Evolutionary conservation across 2,797 vertebrate genomes (phyloP).

Genomic region (Valencia hispanica): DNA sequence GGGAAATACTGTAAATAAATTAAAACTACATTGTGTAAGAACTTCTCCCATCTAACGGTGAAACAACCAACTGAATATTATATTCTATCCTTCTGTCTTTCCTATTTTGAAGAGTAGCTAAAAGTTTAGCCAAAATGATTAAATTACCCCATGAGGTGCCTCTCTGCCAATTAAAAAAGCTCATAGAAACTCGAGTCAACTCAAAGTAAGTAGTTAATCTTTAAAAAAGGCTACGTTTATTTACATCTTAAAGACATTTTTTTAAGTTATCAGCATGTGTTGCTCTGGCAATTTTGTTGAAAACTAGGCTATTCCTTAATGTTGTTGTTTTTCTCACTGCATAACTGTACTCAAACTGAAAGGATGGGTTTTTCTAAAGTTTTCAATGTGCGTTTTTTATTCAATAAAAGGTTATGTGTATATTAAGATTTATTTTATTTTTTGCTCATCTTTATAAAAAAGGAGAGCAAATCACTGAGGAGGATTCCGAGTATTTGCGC

Average conservation of each 20-base stretch:
- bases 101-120: not conserved
- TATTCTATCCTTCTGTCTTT: too few relatives aligned
- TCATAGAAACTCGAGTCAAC: not conserved
- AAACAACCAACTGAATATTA: too few relatives aligned
- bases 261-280: not conserved
- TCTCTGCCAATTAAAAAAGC: not conserved
- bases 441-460: not conserved
- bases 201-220: not conserved
- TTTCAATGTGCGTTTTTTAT: not conserved
- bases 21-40: too few relatives aligned
- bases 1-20: not conserved
- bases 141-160: too few relatives aligned
- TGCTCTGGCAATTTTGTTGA: not conserved
- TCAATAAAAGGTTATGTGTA: not conserved
- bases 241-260: not conserved
- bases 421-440: not conserved
- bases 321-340: not conserved
- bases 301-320: not conserved
- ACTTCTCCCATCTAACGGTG: too few relatives aligned
- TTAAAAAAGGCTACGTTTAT: not conserved
- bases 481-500: not conserved
- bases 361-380: not conserved
- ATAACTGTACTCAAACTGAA: not conserved
- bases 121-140: too few relatives aligned
- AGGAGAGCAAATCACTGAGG: not conserved